A percentile compares a stretch with the other conserved stretches of the same genome.
Conservation (phyloP, 2,113 vertebrate species). For the Sminthopsis crassicaudata region DNA sequence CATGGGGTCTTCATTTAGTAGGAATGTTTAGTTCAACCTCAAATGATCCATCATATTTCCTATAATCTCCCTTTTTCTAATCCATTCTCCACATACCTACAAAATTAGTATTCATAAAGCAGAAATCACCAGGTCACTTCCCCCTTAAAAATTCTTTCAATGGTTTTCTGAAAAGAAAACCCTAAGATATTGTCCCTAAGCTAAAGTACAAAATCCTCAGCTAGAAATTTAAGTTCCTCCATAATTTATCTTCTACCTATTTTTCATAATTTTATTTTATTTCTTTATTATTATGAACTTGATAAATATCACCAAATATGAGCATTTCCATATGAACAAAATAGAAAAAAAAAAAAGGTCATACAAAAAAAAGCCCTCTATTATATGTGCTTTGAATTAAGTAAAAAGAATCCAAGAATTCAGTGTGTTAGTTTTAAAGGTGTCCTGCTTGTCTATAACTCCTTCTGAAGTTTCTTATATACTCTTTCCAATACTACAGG, state of each 20-base stretch:
- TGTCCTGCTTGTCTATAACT: neutral
- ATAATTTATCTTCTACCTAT: neutral
- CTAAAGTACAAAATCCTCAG: neutral
- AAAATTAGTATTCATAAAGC: neutral
- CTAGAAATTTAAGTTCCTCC: neutral
- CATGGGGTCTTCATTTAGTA: neutral
- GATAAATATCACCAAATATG: neutral
- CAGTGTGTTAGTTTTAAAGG: neutral
- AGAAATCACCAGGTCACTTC: neutral
- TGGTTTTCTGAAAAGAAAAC: neutral
- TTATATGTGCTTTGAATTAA: neutral
- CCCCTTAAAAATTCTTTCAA: neutral
- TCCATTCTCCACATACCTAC: neutral
- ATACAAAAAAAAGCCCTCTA: neutral
- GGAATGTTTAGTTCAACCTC: neutral
- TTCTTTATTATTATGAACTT: neutral
- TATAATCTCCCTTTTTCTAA: neutral
- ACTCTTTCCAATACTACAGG: neutral
- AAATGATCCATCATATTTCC: neutral
- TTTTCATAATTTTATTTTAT: neutral
- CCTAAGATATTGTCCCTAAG: neutral
- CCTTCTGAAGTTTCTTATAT: neutral
- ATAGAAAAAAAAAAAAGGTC: neutral
- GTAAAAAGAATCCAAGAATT: neutral
- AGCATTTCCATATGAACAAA: neutral